Conservation (phyloP, 2,113 vertebrate genomes). For the Oncorhynchus clarkii region DNA sequence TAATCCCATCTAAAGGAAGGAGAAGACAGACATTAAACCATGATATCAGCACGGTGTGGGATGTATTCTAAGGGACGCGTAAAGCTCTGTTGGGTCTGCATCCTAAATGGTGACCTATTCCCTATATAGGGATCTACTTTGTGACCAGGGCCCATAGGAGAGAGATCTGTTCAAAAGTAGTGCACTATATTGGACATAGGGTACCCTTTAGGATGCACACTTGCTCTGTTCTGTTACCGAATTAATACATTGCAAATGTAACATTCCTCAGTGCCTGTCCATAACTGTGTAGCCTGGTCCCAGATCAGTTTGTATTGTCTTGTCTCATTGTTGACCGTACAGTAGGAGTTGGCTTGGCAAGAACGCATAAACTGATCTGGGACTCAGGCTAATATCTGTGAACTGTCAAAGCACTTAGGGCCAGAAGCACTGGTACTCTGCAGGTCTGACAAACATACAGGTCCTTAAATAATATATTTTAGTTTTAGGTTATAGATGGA, state of each 20-base stretch:
- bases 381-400: not conserved
- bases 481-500: constrained; percentile 79
- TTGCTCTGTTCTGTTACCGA: constrained; percentile 79
- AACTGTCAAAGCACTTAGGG: constrained; percentile 81
- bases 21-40: constrained; percentile 36
- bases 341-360: too few species aligned
- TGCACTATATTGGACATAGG: constrained; percentile 63
- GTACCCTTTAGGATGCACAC: constrained; percentile 72
- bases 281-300: constrained; percentile 79
- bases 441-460: constrained; percentile 75
- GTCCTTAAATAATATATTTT: constrained; percentile 80
- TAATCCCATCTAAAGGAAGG: constrained; percentile 1
- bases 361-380: too few species aligned
- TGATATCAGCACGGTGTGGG: constrained; percentile 61
- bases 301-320: not conserved
- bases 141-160: not conserved
- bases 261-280: constrained; percentile 98
- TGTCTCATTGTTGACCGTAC: too few species aligned
- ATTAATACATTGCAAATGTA: constrained; percentile 75
- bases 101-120: too few species aligned
- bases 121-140: not conserved
- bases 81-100: too few species aligned
- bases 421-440: constrained; percentile 83
- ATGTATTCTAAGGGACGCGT: constrained; percentile 8
- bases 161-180: not conserved